Base-by-base conservation (phyloP, 1,140 invertebrate genomes). In the Meteorus sp. region DNA sequence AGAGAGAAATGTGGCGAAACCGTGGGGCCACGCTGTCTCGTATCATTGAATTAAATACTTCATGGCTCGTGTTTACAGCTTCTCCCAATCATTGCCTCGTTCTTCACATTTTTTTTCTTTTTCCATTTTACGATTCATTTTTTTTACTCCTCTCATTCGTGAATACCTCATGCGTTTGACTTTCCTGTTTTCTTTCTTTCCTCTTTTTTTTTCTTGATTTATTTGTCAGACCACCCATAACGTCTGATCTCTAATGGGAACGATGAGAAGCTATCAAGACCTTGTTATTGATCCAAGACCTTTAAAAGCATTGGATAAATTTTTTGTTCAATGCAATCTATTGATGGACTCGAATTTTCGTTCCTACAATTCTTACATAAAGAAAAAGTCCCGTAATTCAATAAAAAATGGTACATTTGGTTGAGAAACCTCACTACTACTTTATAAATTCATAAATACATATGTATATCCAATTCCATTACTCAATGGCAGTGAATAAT, bases 11-110 rank as follows among this genome's bases (percentile, higher is more conserved):
- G n/a, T n/a, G n/a, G n/a, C n/a, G n/a, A n/a, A n/a, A n/a, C 59
- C 58, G 37, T 61, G 70, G 70, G 65, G 69, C 70, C 70, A 70
- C 68, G 70, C 70, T 70, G 70, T 72, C 70, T 72, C 70, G 69
- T 22, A 62, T 61, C n/a, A 6, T 37, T 33, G 50, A 50, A n/a
- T n/a, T 29, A 50, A n/a, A 50, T 33, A 50, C 47, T 50, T 65
- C 51, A 65, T 56, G 65, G 65, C 54, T 65, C 64, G 65, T 64
- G 66, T 58, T 43, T 66, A 35, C 25, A 25, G 29, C 50, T 11
- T 11, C 31, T 13, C 19, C n/a, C 17, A 52, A 52, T 52, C 29
- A 52, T 52, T 52, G 27, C 13, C 19, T 37, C 31, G 29, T 37
- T 19, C 22, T 37, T 52, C 19, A 22, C 31, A 31, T 37, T 19